Evolutionary conservation across 1,140 invertebrate genomes (phyloP), one percentile per base, ranked within the genome.

Genomic region (Cotesia glomerata): DNA sequence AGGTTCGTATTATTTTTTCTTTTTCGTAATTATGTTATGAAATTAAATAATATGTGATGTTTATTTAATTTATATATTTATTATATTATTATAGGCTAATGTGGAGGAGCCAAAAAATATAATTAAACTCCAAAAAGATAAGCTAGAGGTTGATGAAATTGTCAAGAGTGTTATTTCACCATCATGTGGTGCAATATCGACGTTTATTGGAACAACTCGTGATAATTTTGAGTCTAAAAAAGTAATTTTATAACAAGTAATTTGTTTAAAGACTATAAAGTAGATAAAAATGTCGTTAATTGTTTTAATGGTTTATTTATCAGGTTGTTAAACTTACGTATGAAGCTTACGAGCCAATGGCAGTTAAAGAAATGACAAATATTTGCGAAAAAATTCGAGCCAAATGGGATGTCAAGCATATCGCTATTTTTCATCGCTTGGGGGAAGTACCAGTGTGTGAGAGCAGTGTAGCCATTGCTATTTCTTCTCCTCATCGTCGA

Each of bases 321-420:
- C 61, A 92, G 90, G 96, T 98, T 13, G 63, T 93, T 5, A 89
- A 90, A 67, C 87, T 99, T 52, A 93, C 96, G 82, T 99, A 98
- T 89, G 97, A 98, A 89, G 95, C 96, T 0, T 98, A 98, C 86
- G 92, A 95, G 76, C 86, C 91, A 58, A 99, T 98, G 97, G 97
- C 95, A 9, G 75, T 93, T 1, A 95, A 95, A 81, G 90, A 93
- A 77, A 92, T 98, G 89, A 89, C 91, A 71, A 91, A 91, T 75
- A 92, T 98, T 8, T 97, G 95, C 84, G 75, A 86, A 0, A 88
- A 93, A 64, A 89, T 95, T 9, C 88, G 94, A 56, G 79, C 81
- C 14, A 90, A 92, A 80, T 97, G 94, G 94, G 84, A 90, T 49
- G 86, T 97, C n/a, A 88, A 92, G 73, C 89, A 94, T 78, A 94